Percentiles rank a stretch among this genome's conserved stretches.
Evolutionary conservation across 2,797 vertebrate genomes (phyloP).

Genomic region (Tamandua tetradactyla): DNA sequence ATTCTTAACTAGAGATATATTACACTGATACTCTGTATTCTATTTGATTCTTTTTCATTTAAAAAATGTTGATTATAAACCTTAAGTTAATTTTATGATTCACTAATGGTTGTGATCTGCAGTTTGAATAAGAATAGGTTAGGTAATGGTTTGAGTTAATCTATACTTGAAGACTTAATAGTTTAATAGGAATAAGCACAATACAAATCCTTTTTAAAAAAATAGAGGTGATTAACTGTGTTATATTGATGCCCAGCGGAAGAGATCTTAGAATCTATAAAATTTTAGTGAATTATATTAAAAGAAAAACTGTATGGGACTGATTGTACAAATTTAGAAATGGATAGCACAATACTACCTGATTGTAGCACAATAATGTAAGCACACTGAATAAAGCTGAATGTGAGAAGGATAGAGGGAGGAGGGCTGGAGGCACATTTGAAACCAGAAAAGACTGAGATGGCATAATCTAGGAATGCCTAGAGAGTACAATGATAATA

Average conservation of each 20-base stretch:
- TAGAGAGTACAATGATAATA: too few species aligned
- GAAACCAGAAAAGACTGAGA: too few species aligned
- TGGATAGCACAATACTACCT: too few species aligned
- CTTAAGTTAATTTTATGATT: slow-evolving; percentile 45
- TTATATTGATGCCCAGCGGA: not conserved
- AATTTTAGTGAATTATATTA: not conserved
- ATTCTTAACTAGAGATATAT: slow-evolving; percentile 6
- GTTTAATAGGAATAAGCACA: slow-evolving; percentile 45
- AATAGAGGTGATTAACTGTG: not conserved
- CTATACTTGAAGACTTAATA: slow-evolving; percentile 5
- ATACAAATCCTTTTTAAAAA: slow-evolving; percentile 29
- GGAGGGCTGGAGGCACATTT: too few species aligned
- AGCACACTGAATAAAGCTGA: too few species aligned
- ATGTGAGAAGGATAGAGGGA: too few species aligned
- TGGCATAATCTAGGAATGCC: too few species aligned
- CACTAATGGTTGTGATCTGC: not conserved
- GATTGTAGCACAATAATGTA: too few species aligned
- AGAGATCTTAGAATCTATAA: not conserved
- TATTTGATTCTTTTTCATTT: slow-evolving; percentile 2
- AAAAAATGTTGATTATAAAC: slow-evolving; percentile 19
- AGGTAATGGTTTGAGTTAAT: not conserved
- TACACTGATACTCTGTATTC: slow-evolving; percentile 3
- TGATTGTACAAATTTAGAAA: too few species aligned
- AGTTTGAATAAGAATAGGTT: slow-evolving; percentile 47
- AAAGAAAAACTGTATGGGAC: not conserved